Conservation (phyloP, 2,888 invertebrate species). For the Linyphia triangularis region DNA sequence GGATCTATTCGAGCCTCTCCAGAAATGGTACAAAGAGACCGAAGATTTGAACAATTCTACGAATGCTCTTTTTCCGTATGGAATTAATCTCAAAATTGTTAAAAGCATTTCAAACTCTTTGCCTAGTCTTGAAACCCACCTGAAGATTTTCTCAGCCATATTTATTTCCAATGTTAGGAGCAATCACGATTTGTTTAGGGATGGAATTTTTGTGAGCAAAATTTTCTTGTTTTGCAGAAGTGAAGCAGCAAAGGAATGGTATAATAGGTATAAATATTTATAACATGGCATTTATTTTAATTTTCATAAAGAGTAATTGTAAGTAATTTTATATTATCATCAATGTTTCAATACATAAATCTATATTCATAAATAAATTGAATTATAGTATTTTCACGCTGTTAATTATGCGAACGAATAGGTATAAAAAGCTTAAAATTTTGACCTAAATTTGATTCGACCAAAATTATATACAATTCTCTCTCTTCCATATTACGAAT, state of each 20-base stretch:
- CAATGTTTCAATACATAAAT: no score
- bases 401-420: no score
- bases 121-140: background rate
- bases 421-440: no score
- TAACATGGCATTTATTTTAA: no score
- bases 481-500: no score
- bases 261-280: conserved; percentile 4
- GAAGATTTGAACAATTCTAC: background rate
- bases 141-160: background rate
- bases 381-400: no score
- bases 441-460: no score
- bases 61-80: background rate
- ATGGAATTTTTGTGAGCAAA: background rate
- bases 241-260: conserved; percentile 9
- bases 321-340: no score
- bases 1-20: background rate
- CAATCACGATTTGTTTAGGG: background rate
- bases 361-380: no score
- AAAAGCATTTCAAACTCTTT: background rate
- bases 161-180: background rate
- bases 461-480: no score
- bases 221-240: conserved; percentile 1
- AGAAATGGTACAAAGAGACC: conserved; percentile 7
- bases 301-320: no score
- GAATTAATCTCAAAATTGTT: background rate